phyloP scores from a whole-genome alignment of 1,140 invertebrate species.

The Solenopsis invicta region DNA sequence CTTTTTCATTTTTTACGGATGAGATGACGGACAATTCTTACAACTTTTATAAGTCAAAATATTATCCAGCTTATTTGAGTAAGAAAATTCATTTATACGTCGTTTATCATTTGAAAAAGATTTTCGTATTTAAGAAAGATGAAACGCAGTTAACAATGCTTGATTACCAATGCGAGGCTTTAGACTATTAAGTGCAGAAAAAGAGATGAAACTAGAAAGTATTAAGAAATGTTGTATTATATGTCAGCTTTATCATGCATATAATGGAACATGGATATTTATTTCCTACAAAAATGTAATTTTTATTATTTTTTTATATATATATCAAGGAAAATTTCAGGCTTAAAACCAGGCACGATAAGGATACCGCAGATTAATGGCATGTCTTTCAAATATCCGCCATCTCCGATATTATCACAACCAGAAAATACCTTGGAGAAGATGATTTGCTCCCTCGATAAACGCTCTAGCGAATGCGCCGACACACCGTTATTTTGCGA shows the following conservation, averaged over 20 bases:
- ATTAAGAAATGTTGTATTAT: neutral
- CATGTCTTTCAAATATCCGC: conserved; percentile 80
- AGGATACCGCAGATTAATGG: conserved; percentile 75
- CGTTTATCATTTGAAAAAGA: neutral
- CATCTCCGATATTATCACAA: conserved; percentile 79
- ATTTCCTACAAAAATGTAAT: neutral
- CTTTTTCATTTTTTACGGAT: conserved; percentile 72
- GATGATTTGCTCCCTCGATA: conserved; percentile 72
- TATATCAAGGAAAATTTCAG: conserved; percentile 51
- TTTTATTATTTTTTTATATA: conserved; percentile 14
- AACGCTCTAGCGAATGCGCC: conserved; percentile 68
- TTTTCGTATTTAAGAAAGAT: neutral
- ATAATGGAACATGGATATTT: conserved; percentile 9
- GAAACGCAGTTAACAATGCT: neutral
- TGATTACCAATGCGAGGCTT: neutral
- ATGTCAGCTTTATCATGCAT: neutral
- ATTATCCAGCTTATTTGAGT: conserved; percentile 79
- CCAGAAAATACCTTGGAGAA: conserved; percentile 70
- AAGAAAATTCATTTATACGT: conserved; percentile 60
- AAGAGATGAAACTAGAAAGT: neutral
- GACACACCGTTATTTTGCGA: conserved; percentile 77
- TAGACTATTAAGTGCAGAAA: neutral
- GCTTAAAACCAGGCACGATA: conserved; percentile 24
- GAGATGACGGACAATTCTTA: conserved; percentile 78
- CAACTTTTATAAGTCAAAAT: conserved; percentile 72